Evolutionary conservation across 2,113 vertebrate species (phyloP).

Genomic region (Octodon degus): DNA sequence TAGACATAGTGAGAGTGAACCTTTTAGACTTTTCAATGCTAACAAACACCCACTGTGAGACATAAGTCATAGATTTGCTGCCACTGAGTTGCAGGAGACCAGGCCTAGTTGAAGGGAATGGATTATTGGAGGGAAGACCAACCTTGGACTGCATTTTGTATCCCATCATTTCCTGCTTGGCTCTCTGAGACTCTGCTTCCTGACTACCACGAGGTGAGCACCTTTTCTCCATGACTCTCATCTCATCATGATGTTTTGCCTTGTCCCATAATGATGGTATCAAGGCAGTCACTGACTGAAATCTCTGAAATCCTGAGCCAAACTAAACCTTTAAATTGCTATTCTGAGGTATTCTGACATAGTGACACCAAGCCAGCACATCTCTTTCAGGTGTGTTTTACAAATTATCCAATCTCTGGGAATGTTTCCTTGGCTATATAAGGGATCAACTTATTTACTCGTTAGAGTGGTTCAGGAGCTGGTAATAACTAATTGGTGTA

Average conservation of each 20-base stretch:
- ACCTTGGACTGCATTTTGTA: background rate
- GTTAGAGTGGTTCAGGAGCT: background rate
- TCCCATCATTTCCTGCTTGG: background rate
- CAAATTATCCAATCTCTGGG: background rate
- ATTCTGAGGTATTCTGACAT: background rate
- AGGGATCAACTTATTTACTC: slow-evolving; percentile 16
- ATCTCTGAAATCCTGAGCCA: background rate
- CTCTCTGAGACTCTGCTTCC: background rate
- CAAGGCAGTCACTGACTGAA: background rate
- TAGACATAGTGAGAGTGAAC: background rate
- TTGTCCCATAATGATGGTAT: background rate
- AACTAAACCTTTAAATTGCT: background rate
- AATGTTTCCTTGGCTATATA: slow-evolving; percentile 1
- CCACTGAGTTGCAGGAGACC: background rate
- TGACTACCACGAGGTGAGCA: background rate
- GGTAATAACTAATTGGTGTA: background rate
- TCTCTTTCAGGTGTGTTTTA: background rate
- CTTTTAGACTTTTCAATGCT: background rate
- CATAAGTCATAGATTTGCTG: background rate
- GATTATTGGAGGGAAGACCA: background rate
- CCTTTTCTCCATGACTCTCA: background rate
- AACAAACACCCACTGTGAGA: background rate
- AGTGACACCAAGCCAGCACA: background rate
- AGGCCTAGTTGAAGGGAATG: background rate
- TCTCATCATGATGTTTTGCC: too few relatives aligned